Evolutionary conservation across 2,888 invertebrate species (phyloP), one percentile per base, ranked within the genome.

Genomic region (Coecobrya sp.): DNA sequence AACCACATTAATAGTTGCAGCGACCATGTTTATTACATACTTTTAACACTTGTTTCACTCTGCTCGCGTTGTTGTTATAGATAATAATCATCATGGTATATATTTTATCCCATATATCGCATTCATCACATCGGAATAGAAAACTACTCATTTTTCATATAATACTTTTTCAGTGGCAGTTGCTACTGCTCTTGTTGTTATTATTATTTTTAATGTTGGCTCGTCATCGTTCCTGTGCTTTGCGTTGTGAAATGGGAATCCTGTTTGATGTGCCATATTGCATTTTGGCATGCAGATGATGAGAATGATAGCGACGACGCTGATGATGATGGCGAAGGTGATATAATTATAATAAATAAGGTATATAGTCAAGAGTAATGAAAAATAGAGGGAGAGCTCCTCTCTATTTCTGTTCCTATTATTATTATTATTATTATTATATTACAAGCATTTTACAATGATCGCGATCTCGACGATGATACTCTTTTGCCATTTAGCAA

Each of bases 401-500:
- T 65, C 59, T 65, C 16, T 68, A 8, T 68, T 27, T 30, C 13
- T 62, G 5, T 25, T 62, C 19, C 59, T 19, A 49, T 49, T 10
- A 49, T 13, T 30, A 68, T 68, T 7, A 36, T 59, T 22, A 16
- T 49, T 49, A 49, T 13, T 68, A 68, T 68, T 36, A 36, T 36
- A 36, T 59, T 22, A 16, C 30, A 68, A 62, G 59, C 22, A 62
- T 11, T 49, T 49, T 49, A 42, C 10, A 10, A 42, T 42, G 42
- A 42, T 49, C 1, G 13, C 1, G 49, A 19, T 16, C 13, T 10
- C 11, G n/a, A 13, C 4, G 68, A 30, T 68, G 68, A 27, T 68
- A 68, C 68, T 25, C 25, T 68, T 68, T 68, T 68, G 30, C 68
- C 68, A 68, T 68, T 68, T 68, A 68, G 68, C 68, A 30, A 42